Evolutionary conservation across 2,113 vertebrate species (phyloP), one percentile per base, ranked within the genome.

Genomic region (Daboia siamensis): DNA sequence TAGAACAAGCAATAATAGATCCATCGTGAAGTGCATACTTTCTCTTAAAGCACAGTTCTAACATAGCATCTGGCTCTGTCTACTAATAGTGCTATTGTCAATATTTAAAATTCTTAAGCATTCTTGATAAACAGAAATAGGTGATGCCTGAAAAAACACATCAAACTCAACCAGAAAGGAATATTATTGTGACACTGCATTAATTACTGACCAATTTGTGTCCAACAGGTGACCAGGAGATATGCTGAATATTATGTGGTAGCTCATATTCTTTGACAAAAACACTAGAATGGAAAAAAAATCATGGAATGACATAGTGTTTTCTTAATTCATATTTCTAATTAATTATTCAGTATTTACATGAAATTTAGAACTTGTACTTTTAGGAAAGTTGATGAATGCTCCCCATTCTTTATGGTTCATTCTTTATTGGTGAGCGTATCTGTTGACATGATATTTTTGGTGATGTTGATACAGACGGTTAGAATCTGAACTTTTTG

Each of bases 171-270:
- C 90, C 95, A 89, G 96, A 95, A 95, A 95, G 94, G 80, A 94
- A 96, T 93, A 95, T 92, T 56, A 92, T 96, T 97, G 89, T 93
- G 94, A 64, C 0, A 3, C 55, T 94, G 84, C 2, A 1, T 96
- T 94, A 89, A 93, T 85, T 96, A 97, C 98, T 98, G 96, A 99
- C 99, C 97, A 98, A 97, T 98, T 98, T 98, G 96, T 98, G 98
- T 97, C 98, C 98, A 94, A 93, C 94, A 3, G 99, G 98, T 44
- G 98, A 98, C 98, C 98, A 99, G 93, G 97, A 90, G 95, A 99
- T 98, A 96, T 98, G 98, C 93, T 99, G 99, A 95, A 99, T 97
- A 90, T 94, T 94, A 92, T 96, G 94, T 94, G 99, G 99, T 96
- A 99, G 98, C 94, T 96, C 96, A 93, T 97, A 96, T 94, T 97